phyloP scores from a whole-genome alignment of 2,888 invertebrate genomes.

The Heliconius erato region DNA sequence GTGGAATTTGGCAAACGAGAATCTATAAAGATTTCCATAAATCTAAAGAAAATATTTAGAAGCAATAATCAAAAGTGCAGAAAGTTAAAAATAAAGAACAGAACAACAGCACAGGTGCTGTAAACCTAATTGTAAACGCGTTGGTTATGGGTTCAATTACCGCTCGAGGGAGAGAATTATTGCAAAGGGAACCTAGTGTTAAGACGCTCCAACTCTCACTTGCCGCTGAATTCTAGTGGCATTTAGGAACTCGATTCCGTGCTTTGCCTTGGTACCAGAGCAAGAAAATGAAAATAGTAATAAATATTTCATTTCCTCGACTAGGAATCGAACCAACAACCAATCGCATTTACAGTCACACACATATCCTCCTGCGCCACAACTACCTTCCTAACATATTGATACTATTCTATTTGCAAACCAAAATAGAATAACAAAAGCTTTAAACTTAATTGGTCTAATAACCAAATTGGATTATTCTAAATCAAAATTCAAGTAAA shows the following conservation, averaged over 20 bases:
- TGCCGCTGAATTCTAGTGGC: not conserved
- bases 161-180: no score
- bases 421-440: not conserved
- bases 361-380: not conserved
- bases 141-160: no score
- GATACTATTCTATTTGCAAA: not conserved
- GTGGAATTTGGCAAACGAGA: no score
- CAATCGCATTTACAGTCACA: not conserved
- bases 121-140: no score
- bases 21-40: no score
- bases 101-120: no score
- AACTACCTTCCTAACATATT: not conserved
- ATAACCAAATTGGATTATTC: conserved; percentile 4
- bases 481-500: conserved; percentile 9
- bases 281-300: not conserved
- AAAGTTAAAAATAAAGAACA: no score
- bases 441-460: not conserved
- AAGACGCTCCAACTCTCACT: no score
- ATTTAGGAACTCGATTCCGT: not conserved
- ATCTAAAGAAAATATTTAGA: no score
- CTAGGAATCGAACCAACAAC: not conserved
- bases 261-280: not conserved
- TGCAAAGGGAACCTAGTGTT: no score
- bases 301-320: not conserved
- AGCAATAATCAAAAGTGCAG: no score